These are phyloP conservation scores for Galaxias olidus DNA, from an alignment of 2,797 vertebrate species.

Conservation along the genomic window DNA sequence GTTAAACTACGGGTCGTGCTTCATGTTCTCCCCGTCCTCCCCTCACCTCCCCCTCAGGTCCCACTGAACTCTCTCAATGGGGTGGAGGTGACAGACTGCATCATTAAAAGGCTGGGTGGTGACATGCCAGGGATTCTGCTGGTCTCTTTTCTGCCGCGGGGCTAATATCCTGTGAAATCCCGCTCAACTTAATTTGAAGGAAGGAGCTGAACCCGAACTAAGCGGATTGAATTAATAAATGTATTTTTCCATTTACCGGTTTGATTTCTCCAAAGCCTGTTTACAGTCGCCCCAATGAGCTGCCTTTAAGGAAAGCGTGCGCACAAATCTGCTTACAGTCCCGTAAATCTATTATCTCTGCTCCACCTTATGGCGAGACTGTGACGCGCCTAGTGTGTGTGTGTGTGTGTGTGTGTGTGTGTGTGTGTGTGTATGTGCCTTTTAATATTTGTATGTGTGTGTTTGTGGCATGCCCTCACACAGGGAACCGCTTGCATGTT, in stretches of 20 bases:
- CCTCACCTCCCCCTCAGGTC: too few relatives aligned
- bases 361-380: slow-evolving; percentile 69
- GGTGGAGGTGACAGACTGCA: slow-evolving; percentile 44
- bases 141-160: slow-evolving; percentile 57
- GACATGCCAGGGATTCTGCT: slow-evolving; percentile 50
- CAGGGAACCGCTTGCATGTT: slow-evolving; percentile 11
- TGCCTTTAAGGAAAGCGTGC: slow-evolving; percentile 71
- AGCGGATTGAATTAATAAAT: slow-evolving; percentile 84
- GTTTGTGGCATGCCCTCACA: slow-evolving; percentile 7
- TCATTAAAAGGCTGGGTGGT: slow-evolving; percentile 38
- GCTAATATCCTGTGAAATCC: slow-evolving; percentile 82
- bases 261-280: slow-evolving; percentile 81
- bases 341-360: slow-evolving; percentile 80
- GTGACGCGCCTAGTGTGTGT: slow-evolving; percentile 45
- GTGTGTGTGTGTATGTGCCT: slow-evolving; percentile 5
- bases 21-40: too few relatives aligned
- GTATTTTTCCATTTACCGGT: slow-evolving; percentile 80
- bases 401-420: slow-evolving; percentile 16
- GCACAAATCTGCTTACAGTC: slow-evolving; percentile 78
- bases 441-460: neutral
- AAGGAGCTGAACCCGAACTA: slow-evolving; percentile 81
- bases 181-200: slow-evolving; percentile 79
- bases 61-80: slow-evolving; percentile 2
- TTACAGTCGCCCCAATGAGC: slow-evolving; percentile 75
- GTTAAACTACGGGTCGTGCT: too few relatives aligned